These are phyloP conservation scores for Peromyscus attwateri DNA, from an alignment of 2,797 vertebrate genomes.

Conservation along the genomic window DNA sequence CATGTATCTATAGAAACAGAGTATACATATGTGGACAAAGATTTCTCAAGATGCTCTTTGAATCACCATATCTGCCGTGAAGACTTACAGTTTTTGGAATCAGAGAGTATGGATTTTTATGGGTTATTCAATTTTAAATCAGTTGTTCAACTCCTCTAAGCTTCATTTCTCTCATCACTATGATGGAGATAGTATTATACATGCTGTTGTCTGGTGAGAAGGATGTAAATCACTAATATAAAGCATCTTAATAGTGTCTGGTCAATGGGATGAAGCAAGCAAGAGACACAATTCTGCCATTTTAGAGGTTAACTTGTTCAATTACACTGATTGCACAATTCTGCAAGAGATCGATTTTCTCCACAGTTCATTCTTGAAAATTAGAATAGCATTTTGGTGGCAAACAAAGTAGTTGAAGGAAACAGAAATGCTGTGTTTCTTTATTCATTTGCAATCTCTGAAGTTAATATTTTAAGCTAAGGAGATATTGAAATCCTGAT, in stretches of 20 bases:
- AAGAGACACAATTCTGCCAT: neutral
- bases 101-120: neutral
- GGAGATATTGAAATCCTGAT: slow-evolving; percentile 14
- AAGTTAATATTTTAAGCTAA: slow-evolving; percentile 23
- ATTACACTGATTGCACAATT: neutral
- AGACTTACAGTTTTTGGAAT: too few species aligned
- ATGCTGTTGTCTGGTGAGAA: neutral
- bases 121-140: neutral
- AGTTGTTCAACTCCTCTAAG: slow-evolving; percentile 22
- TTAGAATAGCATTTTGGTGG: slow-evolving; percentile 2
- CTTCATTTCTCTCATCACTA: neutral
- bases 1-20: neutral
- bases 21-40: neutral
- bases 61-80: neutral
- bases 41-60: slow-evolving; percentile 12
- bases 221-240: neutral
- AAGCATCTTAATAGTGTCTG: neutral
- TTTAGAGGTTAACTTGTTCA: slow-evolving; percentile 24
- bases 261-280: neutral
- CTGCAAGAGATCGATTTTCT: neutral
- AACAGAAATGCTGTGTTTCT: neutral
- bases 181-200: neutral
- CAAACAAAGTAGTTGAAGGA: neutral
- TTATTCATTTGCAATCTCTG: neutral
- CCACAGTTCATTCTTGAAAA: neutral